phyloP scores from a whole-genome alignment of 2,113 vertebrate species.

The Tachysurus vachellii region DNA sequence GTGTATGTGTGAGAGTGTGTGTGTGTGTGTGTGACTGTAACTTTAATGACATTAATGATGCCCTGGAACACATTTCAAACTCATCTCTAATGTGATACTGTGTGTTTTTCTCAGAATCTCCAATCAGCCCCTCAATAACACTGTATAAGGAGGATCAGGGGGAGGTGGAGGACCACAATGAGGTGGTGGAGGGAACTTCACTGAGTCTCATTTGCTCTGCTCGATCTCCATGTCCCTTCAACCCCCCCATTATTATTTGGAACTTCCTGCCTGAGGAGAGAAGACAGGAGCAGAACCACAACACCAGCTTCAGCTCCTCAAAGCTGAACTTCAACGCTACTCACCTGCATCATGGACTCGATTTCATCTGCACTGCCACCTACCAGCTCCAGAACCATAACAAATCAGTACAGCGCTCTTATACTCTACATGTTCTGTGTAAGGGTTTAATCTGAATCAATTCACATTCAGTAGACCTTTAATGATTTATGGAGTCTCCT shows the following conservation, averaged over 20 bases:
- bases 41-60: neutral
- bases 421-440: conserved; percentile 9
- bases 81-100: neutral
- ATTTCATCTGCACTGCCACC: conserved; percentile 29
- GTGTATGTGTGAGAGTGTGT: too few species aligned
- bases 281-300: neutral
- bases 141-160: conserved; percentile 14
- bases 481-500: neutral
- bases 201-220: conserved; percentile 37
- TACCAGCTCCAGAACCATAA: conserved; percentile 6
- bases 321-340: conserved; percentile 36
- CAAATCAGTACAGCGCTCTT: neutral
- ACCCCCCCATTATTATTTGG: conserved; percentile 23
- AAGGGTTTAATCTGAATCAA: neutral
- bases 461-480: neutral
- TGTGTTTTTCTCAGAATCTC: conserved; percentile 33
- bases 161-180: neutral
- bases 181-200: conserved; percentile 39
- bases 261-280: conserved; percentile 16
- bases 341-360: conserved; percentile 17
- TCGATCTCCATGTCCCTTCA: conserved; percentile 7
- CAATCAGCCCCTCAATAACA: neutral
- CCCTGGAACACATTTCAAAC: neutral
- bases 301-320: conserved; percentile 28
- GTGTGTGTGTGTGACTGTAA: neutral